These are phyloP conservation scores for Leucophenga varia DNA, from an alignment of 1,140 invertebrate species.

Conservation along the genomic window DNA sequence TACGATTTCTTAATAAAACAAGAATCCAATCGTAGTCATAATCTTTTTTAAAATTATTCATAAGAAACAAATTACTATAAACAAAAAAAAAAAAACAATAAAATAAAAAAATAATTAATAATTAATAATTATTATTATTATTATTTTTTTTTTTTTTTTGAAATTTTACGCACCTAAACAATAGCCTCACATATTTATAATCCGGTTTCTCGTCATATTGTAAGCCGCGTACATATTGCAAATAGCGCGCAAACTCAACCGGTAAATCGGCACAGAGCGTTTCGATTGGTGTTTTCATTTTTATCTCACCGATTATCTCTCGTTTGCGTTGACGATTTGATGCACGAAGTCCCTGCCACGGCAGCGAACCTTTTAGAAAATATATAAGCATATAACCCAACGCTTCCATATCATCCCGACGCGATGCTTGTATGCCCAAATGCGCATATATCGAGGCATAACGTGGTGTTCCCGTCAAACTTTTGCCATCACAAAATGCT, in stretches of 20 bases:
- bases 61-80: no score
- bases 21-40: no score
- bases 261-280: constrained; percentile 86
- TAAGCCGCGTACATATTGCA: constrained; percentile 88
- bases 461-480: constrained; percentile 88
- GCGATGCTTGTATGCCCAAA: constrained; percentile 79
- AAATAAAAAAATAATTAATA: no score
- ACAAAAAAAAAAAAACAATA: no score
- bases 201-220: constrained; percentile 91
- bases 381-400: constrained; percentile 93
- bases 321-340: constrained; percentile 91
- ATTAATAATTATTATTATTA: no score
- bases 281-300: constrained; percentile 86
- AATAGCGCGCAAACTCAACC: constrained; percentile 93
- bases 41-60: no score
- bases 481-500: constrained; percentile 87
- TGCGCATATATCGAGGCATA: constrained; percentile 95
- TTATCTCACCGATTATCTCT: constrained; percentile 92
- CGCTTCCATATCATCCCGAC: constrained; percentile 90
- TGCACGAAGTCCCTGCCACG: constrained; percentile 87
- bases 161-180: constrained; percentile 24
- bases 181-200: constrained; percentile 75
- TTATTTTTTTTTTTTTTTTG: no score
- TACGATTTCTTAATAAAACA: no score
- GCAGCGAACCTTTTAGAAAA: constrained; percentile 81